phyloP scores from a whole-genome alignment of 2,113 vertebrate species.

The Patagioenas fasciata region DNA sequence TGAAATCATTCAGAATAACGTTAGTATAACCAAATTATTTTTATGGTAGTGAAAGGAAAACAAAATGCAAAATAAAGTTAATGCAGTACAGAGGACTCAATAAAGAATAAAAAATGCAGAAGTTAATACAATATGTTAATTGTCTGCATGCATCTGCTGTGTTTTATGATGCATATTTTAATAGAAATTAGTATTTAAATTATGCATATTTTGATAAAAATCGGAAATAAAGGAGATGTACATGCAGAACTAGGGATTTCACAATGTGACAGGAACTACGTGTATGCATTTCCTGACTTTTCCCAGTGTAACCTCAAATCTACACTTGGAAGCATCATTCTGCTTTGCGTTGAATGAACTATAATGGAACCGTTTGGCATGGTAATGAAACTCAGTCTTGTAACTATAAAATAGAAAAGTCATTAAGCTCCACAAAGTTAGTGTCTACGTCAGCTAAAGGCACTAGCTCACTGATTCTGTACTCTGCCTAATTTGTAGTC shows the following conservation, averaged over 20 bases:
- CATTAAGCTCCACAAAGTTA: not conserved
- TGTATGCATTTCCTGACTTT: not conserved
- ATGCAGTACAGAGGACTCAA: constrained; percentile 19
- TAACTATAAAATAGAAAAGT: not conserved
- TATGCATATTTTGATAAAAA: not conserved
- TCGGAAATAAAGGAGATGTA: not conserved
- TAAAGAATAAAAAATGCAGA: constrained; percentile 32
- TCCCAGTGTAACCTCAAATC: not conserved
- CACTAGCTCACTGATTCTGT: not conserved
- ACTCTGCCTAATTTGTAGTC: not conserved
- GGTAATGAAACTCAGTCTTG: not conserved
- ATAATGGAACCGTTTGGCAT: not conserved
- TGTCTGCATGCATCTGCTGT: constrained; percentile 18
- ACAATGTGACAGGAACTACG: not conserved
- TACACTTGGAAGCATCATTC: not conserved
- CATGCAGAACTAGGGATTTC: not conserved
- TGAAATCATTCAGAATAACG: constrained; percentile 7
- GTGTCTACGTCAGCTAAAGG: not conserved
- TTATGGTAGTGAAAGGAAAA: constrained; percentile 29
- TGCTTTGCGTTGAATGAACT: not conserved
- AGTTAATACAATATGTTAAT: constrained; percentile 56
- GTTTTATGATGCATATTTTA: constrained; percentile 48
- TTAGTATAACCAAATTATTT: not conserved
- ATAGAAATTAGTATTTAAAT: not conserved
- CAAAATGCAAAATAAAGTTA: constrained; percentile 41